Conservation (phyloP, 2,113 vertebrate species). For the Rhinopomastus cyanomelas region DNA sequence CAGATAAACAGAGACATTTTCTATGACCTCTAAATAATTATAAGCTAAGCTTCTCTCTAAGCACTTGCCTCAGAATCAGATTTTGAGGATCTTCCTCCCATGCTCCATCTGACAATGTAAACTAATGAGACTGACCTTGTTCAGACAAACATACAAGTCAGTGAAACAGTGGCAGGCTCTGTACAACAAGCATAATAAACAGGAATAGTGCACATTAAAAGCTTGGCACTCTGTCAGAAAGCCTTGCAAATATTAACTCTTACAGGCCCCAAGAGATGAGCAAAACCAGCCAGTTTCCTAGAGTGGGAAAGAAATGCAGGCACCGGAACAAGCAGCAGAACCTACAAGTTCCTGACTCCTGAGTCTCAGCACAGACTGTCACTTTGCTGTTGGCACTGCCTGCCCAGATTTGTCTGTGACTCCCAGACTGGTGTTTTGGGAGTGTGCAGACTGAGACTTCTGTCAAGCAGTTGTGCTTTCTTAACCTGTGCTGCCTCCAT, state of each 20-base stretch:
- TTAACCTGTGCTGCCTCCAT: not conserved
- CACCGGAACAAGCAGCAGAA: not conserved
- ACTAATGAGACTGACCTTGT: conserved; percentile 48
- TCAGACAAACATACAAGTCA: conserved; percentile 10
- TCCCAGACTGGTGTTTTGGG: not conserved
- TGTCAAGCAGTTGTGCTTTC: not conserved
- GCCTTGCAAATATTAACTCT: conserved; percentile 47
- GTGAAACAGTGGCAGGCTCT: conserved; percentile 15
- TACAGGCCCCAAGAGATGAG: not conserved
- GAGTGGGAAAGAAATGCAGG: not conserved
- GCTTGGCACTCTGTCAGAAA: conserved; percentile 45
- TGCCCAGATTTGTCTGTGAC: not conserved
- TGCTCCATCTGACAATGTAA: conserved; percentile 27
- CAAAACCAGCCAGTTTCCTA: not conserved
- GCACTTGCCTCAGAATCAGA: conserved; percentile 29
- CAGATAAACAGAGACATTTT: conserved; percentile 39
- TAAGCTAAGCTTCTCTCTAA: conserved; percentile 10
- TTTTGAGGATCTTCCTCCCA: conserved; percentile 29
- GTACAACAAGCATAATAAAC: conserved; percentile 42
- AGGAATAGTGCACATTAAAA: conserved; percentile 56
- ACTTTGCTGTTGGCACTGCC: not conserved
- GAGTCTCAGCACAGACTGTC: not conserved
- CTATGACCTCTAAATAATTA: conserved; percentile 51
- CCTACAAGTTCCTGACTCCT: not conserved
- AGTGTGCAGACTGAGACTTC: not conserved